These are phyloP conservation scores for Pelecanoides urinatrix DNA, from an alignment of 2,113 vertebrate species.

Conservation along the genomic window DNA sequence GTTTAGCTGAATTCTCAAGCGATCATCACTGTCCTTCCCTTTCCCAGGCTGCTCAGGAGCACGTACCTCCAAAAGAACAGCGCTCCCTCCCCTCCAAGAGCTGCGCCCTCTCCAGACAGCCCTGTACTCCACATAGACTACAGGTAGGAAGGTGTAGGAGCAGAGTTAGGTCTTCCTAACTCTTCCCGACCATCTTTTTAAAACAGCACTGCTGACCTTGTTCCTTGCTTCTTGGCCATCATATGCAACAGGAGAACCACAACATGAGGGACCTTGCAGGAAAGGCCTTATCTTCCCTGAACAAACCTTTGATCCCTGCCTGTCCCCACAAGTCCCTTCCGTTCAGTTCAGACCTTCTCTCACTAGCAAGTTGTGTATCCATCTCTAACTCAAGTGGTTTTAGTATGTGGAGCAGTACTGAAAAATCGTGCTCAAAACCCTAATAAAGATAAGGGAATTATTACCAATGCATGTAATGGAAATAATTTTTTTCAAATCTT, in stretches of 20 bases:
- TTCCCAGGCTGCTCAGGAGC: not conserved
- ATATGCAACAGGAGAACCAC: not conserved
- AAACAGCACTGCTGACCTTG: not conserved
- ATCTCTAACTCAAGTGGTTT: not conserved
- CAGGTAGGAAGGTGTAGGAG: not conserved
- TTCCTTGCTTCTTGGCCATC: not conserved
- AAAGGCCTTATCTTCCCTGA: not conserved
- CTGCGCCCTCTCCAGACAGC: not conserved
- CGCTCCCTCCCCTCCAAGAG: not conserved
- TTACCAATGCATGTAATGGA: not conserved
- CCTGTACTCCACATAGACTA: accelerated
- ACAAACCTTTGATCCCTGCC: not conserved
- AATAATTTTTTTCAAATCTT: not conserved
- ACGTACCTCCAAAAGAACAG: not conserved
- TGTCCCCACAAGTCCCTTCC: not conserved
- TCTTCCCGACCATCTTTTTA: not conserved
- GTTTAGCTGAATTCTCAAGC: not conserved
- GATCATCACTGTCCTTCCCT: not conserved
- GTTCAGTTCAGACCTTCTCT: not conserved
- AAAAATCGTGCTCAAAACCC: not conserved
- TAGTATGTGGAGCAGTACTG: not conserved
- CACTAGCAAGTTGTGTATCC: not conserved
- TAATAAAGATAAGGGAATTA: not conserved
- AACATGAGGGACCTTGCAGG: not conserved
- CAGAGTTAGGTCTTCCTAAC: not conserved